These are phyloP conservation scores for Drosophila ogumai DNA, from an alignment of 1,140 invertebrate genomes.

Conservation along the genomic window DNA sequence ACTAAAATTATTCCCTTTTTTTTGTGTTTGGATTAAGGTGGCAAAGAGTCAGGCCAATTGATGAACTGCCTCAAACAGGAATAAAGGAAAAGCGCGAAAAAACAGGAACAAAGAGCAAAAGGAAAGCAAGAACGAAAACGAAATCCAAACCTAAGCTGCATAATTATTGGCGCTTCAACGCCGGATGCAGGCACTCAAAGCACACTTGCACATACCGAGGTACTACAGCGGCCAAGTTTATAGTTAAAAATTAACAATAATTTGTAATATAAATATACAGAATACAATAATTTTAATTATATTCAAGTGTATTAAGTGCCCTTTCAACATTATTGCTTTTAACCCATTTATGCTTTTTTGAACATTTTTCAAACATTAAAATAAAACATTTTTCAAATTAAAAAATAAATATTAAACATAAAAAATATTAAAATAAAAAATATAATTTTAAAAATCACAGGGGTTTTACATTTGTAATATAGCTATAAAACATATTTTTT, in stretches of 20 bases:
- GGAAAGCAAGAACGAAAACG: neutral
- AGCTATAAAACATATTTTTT: neutral
- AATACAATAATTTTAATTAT: too few species aligned
- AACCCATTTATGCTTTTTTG: too few species aligned
- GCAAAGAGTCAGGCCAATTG: conserved; percentile 49
- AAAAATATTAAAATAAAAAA: too few species aligned
- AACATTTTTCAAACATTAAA: too few species aligned
- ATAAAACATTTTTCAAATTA: too few species aligned
- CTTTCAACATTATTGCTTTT: too few species aligned
- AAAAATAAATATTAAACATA: too few species aligned
- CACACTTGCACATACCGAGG: neutral
- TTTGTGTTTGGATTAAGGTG: conserved; percentile 30
- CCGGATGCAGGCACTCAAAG: conserved; percentile 64
- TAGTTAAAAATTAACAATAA: neutral
- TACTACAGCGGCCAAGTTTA: neutral
- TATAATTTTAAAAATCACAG: neutral
- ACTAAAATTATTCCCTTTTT: neutral
- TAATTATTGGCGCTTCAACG: conserved; percentile 77
- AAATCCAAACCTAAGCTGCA: conserved; percentile 55
- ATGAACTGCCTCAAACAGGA: conserved; percentile 27
- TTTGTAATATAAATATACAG: too few species aligned
- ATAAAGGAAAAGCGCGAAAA: neutral
- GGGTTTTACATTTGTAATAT: neutral
- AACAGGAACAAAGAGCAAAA: conserved; percentile 4
- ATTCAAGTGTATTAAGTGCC: too few species aligned